Conservation (phyloP, 2,888 invertebrate species). For the Monochamus alternatus region DNA sequence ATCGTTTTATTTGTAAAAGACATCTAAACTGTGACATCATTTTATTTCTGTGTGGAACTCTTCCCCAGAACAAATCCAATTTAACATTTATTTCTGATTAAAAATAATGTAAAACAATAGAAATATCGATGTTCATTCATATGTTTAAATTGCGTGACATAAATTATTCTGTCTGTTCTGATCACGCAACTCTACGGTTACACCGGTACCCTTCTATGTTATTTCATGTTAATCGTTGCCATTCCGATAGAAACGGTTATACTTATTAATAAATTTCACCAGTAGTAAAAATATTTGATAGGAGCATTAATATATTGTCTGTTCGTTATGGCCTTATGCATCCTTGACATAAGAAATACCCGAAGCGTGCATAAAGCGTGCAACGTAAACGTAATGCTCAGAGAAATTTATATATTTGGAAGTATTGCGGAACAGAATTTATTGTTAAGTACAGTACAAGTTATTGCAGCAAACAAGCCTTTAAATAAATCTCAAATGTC, state of each 20-base stretch:
- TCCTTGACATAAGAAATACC: not conserved
- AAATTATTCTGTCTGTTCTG: conserved; percentile 14
- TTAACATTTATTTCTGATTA: too few species aligned
- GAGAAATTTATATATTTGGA: not conserved
- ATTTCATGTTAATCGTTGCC: conserved; percentile 30
- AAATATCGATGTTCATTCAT: conserved; percentile 33
- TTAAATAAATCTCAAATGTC: too few species aligned
- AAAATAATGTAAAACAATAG: conserved; percentile 17
- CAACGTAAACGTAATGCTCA: not conserved
- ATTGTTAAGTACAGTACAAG: not conserved
- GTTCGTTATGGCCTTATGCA: not conserved
- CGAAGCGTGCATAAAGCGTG: not conserved
- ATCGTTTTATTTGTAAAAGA: too few species aligned
- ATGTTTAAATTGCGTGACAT: conserved; percentile 27
- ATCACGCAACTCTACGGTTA: conserved; percentile 23
- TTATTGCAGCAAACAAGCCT: too few species aligned
- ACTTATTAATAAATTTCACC: conserved; percentile 17
- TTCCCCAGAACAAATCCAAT: too few species aligned
- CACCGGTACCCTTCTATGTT: conserved; percentile 21
- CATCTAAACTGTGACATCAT: not conserved
- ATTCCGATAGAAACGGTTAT: conserved; percentile 21
- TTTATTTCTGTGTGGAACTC: too few species aligned
- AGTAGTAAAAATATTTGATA: conserved; percentile 7
- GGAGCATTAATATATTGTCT: conserved; percentile 11
- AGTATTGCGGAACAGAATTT: not conserved